Evolutionary conservation across 2,888 invertebrate genomes (phyloP).

Genomic region (Poecilus cupreus): DNA sequence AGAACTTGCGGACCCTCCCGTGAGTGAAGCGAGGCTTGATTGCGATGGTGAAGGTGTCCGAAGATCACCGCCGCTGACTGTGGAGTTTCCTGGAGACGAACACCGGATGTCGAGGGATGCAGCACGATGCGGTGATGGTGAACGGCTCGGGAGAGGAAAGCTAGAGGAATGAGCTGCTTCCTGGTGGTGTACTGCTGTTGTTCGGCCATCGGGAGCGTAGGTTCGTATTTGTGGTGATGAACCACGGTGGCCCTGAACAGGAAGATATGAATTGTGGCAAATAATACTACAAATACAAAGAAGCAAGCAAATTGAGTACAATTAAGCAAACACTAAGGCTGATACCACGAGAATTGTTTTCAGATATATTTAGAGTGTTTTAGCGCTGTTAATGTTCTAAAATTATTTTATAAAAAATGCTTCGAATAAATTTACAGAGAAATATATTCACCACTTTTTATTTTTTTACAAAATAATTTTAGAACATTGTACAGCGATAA

Average conservation of each 20-base stretch:
- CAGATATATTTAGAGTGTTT: too few species aligned
- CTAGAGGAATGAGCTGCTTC: conserved; percentile 70
- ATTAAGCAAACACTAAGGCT: too few species aligned
- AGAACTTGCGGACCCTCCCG: conserved; percentile 69
- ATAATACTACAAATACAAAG: too few species aligned
- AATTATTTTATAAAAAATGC: too few species aligned
- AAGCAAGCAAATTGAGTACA: too few species aligned
- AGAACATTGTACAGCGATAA: too few species aligned
- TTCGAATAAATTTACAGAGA: too few species aligned
- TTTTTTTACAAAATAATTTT: too few species aligned
- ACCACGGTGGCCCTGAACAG: conserved; percentile 81
- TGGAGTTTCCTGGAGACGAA: conserved; percentile 73
- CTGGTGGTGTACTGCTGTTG: conserved; percentile 71
- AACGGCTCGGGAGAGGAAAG: conserved; percentile 75
- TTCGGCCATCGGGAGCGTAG: conserved; percentile 87
- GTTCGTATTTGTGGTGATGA: conserved; percentile 90
- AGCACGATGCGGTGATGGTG: conserved; percentile 86
- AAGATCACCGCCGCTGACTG: conserved; percentile 68
- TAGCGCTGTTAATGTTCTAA: too few species aligned
- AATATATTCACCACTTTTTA: too few species aligned
- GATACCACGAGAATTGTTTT: too few species aligned
- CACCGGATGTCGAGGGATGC: conserved; percentile 86
- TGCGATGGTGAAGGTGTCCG: conserved; percentile 82
- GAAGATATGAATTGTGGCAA: too few species aligned
- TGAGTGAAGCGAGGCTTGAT: conserved; percentile 81